Conservation (phyloP, 2,888 invertebrate genomes). For the Metalampra italica region DNA sequence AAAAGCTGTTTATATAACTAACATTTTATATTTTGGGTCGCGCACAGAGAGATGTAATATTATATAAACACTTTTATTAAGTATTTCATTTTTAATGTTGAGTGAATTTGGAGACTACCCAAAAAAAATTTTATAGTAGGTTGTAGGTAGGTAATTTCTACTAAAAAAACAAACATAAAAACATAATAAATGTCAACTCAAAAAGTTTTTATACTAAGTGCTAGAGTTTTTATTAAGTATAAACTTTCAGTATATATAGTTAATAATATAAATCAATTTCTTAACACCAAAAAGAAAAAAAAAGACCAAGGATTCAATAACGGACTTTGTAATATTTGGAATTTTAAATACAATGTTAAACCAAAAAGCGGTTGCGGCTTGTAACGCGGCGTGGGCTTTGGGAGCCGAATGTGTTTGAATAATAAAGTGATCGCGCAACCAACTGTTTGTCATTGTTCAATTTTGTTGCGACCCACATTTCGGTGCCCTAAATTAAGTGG, state of each 20-base stretch:
- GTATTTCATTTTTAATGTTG: no score
- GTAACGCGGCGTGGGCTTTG: conserved; percentile 22
- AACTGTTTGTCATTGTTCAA: conserved; percentile 24
- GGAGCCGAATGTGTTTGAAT: conserved; percentile 26
- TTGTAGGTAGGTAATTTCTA: no score
- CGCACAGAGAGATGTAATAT: conserved; percentile 41
- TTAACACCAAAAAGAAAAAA: no score
- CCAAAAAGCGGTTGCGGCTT: conserved; percentile 16
- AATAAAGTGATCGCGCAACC: conserved; percentile 32
- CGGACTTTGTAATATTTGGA: no score
- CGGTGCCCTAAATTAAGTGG: conserved; percentile 16
- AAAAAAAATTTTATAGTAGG: no score
- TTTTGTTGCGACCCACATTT: conserved; percentile 18
- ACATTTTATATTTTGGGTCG: conserved; percentile 41
- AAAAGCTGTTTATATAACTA: conserved; percentile 47
- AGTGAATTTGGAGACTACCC: no score
- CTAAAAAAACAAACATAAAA: no score
- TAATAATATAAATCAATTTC: no score
- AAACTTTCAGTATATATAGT: no score
- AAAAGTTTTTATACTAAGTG: no score
- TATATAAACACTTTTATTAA: conserved; percentile 12
- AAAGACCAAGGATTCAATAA: no score
- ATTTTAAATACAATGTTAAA: conserved; percentile 21
- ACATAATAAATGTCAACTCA: no score
- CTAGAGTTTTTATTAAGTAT: conserved; percentile 8